phyloP scores from a whole-genome alignment of 1,140 invertebrate genomes.

The Drosophila arawakana region DNA sequence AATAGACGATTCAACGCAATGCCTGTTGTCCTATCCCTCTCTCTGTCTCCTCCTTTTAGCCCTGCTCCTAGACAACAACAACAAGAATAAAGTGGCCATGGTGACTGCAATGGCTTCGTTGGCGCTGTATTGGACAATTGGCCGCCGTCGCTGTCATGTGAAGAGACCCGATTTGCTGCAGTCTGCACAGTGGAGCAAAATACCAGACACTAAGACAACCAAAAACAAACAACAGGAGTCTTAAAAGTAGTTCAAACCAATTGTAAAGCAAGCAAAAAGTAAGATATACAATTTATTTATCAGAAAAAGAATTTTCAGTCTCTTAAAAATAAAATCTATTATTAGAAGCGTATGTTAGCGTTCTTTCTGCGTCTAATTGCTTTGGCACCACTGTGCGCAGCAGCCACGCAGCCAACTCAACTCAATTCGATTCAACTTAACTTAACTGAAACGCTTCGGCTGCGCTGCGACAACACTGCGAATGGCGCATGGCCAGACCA shows the following conservation, averaged over 20 bases:
- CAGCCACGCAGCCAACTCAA: constrained; percentile 36
- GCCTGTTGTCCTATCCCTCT: constrained; percentile 14
- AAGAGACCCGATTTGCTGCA: constrained; percentile 45
- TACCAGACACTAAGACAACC: not conserved
- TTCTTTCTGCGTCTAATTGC: not conserved
- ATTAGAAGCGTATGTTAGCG: no score
- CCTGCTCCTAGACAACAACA: constrained; percentile 53
- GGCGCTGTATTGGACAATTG: constrained; percentile 72
- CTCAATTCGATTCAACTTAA: constrained; percentile 47
- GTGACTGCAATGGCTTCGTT: constrained; percentile 52
- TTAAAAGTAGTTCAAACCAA: no score
- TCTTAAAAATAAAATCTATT: no score
- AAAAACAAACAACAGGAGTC: not conserved
- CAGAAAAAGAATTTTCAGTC: no score
- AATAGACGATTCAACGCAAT: constrained; percentile 64
- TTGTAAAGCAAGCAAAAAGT: no score
- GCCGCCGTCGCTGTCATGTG: constrained; percentile 66
- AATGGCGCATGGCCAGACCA: constrained; percentile 47
- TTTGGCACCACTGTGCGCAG: constrained; percentile 30
- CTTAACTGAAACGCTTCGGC: constrained; percentile 31
- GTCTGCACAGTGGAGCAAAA: constrained; percentile 39
- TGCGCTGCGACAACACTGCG: constrained; percentile 38
- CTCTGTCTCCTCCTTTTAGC: constrained; percentile 1
- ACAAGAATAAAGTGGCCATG: constrained; percentile 45
- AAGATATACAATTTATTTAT: no score